A percentile compares a stretch with the other conserved stretches of the same genome.
phyloP scores from a whole-genome alignment of 1,140 invertebrate species.

The Calephelis nemesis region DNA sequence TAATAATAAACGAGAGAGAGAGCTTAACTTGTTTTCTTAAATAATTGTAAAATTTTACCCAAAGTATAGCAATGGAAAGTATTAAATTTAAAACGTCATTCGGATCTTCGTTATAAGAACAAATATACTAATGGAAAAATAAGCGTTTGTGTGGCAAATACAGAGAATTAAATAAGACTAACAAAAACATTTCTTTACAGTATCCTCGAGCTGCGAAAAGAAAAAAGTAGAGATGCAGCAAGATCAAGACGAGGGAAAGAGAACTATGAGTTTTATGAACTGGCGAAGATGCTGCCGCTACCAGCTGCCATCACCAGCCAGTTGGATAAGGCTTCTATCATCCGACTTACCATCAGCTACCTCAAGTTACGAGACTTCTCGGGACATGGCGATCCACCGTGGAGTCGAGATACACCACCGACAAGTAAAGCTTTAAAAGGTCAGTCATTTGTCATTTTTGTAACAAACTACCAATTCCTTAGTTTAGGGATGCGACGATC shows the following conservation, averaged over 20 bases:
- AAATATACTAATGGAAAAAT: too few relatives aligned
- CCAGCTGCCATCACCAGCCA: conserved; percentile 98
- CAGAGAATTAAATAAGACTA: neutral
- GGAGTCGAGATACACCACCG: conserved; percentile 89
- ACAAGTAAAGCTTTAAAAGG: conserved; percentile 92
- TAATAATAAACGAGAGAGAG: too few relatives aligned
- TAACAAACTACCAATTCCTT: too few relatives aligned
- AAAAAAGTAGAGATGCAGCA: conserved; percentile 97
- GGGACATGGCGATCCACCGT: conserved; percentile 95
- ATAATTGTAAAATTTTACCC: neutral
- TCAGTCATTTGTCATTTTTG: conserved; percentile 67
- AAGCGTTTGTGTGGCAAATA: too few relatives aligned
- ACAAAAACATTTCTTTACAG: conserved; percentile 81
- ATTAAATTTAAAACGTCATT: too few relatives aligned
- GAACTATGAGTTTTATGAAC: conserved; percentile 99
- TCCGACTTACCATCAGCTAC: conserved; percentile 98
- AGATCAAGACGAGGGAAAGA: conserved; percentile 96
- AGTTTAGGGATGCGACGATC: too few relatives aligned
- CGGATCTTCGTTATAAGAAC: too few relatives aligned
- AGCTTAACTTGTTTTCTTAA: neutral
- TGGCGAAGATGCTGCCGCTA: conserved; percentile 98
- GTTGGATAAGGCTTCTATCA: conserved; percentile 99
- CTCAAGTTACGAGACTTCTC: conserved; percentile 97
- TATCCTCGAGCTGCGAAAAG: conserved; percentile 97
- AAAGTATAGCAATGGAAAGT: neutral